Evolutionary conservation across 2,888 invertebrate genomes (phyloP).

Genomic region (Nomada hirtipes): DNA sequence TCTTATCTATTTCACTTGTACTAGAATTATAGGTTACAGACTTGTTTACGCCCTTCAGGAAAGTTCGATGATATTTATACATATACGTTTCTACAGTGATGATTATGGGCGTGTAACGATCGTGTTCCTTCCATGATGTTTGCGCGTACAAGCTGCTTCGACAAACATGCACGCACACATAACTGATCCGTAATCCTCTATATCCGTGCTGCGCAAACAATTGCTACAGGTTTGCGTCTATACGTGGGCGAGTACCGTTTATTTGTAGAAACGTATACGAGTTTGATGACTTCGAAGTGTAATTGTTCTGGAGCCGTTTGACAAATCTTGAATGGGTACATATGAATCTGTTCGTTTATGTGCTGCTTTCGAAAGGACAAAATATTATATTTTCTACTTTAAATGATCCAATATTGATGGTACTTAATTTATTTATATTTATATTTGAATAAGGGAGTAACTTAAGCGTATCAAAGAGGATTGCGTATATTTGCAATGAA

Average conservation of each 20-base stretch:
- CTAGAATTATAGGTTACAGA: not conserved
- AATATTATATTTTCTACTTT: too few relatives aligned
- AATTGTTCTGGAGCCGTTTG: not conserved
- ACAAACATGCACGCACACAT: constrained; percentile 27
- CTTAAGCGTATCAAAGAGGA: not conserved
- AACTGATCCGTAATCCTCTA: constrained; percentile 36
- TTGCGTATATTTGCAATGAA: not conserved
- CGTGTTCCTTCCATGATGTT: constrained; percentile 15
- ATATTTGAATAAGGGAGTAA: too few relatives aligned
- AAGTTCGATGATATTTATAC: constrained; percentile 21
- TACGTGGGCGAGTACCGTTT: constrained; percentile 15
- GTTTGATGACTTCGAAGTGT: not conserved
- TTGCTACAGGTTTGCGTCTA: constrained; percentile 23
- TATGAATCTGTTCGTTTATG: too few relatives aligned
- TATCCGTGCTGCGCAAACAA: constrained; percentile 39
- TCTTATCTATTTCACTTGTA: constrained; percentile 20
- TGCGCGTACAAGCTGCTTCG: constrained; percentile 28
- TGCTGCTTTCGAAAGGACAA: too few relatives aligned
- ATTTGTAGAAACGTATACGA: constrained; percentile 25
- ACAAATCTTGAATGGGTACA: not conserved
- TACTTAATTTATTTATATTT: too few relatives aligned
- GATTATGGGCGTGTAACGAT: not conserved
- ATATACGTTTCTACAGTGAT: not conserved
- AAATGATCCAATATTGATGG: too few relatives aligned
- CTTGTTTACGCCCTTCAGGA: constrained; percentile 22